phyloP scores from a whole-genome alignment of 2,797 vertebrate species.

The Clarias pachynema region DNA sequence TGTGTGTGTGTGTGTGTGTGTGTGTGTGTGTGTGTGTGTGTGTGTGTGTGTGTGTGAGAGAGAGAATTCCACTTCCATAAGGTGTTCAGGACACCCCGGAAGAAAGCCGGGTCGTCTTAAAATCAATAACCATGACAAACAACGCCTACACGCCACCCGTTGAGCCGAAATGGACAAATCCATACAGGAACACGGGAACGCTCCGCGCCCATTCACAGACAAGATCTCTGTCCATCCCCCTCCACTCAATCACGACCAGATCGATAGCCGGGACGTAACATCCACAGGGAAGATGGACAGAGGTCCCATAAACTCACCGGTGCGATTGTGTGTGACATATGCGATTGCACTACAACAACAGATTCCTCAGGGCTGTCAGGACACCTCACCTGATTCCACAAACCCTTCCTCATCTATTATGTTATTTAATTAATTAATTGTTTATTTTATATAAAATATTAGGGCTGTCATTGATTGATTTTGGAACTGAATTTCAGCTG shows the following conservation, averaged over 20 bases:
- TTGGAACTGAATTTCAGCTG: no score
- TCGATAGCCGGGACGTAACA: not conserved
- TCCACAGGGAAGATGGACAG: not conserved
- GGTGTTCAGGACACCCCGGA: not conserved
- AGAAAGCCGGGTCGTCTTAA: no score
- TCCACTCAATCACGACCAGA: not conserved
- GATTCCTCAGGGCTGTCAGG: no score
- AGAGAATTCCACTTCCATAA: not conserved
- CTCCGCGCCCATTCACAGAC: not conserved
- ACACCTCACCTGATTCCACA: no score
- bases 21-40: no score
- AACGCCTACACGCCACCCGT: not conserved
- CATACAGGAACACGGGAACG: not conserved
- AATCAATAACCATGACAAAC: slow-evolving; percentile 18
- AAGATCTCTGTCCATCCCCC: not conserved
- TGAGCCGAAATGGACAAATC: slow-evolving; percentile 15
- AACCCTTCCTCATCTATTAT: not conserved
- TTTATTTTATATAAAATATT: not conserved
- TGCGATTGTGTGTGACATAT: not conserved
- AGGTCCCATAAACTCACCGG: not conserved
- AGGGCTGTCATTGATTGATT: no score
- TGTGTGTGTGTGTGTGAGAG: not conserved
- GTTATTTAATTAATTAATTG: not conserved
- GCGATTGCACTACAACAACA: not conserved
- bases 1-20: no score